Evolutionary conservation across 2,888 invertebrate genomes (phyloP).

Genomic region (Aplocera efformata): DNA sequence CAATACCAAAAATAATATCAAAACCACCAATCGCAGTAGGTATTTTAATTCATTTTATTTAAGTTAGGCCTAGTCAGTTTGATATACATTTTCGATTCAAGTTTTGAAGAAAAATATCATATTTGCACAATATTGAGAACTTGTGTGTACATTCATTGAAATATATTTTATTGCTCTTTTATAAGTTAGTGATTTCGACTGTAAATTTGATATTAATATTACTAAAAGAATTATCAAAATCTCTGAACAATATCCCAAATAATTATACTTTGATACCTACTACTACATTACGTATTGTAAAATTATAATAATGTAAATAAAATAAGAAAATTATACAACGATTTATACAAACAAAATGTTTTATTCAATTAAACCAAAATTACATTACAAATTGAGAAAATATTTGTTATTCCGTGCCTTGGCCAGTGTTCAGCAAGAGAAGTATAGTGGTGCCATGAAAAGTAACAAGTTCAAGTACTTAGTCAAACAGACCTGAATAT

Average conservation of each 20-base stretch:
- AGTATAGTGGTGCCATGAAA: no score
- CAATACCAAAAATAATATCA: conserved; percentile 68
- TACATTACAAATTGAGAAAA: conserved; percentile 22
- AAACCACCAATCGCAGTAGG: conserved; percentile 65
- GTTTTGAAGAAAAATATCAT: conserved; percentile 1
- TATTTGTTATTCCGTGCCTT: conserved; percentile 38
- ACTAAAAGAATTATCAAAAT: no score
- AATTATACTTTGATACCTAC: conserved; percentile 24
- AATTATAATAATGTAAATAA: conserved; percentile 37
- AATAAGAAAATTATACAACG: conserved; percentile 54
- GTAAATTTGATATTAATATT: no score
- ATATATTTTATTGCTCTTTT: no score
- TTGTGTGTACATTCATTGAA: no score
- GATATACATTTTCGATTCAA: background rate
- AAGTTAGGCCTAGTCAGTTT: conserved; percentile 58
- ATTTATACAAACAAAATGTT: conserved; percentile 41
- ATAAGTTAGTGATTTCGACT: no score
- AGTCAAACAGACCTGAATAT: no score
- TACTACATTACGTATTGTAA: conserved; percentile 22
- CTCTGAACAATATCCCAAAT: conserved; percentile 32
- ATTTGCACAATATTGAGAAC: no score
- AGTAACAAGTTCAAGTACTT: no score
- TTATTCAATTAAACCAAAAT: conserved; percentile 39
- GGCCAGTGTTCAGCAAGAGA: conserved; percentile 54
- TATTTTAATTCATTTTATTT: conserved; percentile 34